Conservation (phyloP, 2,113 vertebrate genomes). For the Bothrops jararaca region DNA sequence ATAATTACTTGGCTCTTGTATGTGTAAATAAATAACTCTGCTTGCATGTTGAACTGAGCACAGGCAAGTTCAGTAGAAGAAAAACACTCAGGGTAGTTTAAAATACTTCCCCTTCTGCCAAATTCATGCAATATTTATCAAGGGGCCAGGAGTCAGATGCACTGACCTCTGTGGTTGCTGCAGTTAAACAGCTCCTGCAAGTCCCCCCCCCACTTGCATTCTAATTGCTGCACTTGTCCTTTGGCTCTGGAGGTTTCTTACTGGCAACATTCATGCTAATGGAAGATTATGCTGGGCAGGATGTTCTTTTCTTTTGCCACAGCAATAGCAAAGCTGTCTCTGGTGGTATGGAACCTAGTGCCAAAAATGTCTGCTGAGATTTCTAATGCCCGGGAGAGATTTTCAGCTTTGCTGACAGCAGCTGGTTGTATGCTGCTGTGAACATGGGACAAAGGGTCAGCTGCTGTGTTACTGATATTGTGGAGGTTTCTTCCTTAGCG, state of each 20-base stretch:
- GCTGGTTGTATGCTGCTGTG: background rate
- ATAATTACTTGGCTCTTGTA: conserved; percentile 67
- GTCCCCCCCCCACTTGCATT: conserved; percentile 71
- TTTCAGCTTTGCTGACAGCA: accelerated
- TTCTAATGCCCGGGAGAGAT: background rate
- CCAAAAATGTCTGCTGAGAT: background rate
- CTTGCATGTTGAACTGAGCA: conserved; percentile 62
- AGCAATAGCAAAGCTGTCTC: conserved; percentile 51
- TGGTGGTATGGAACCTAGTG: conserved; percentile 46
- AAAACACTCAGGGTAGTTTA: conserved; percentile 36
- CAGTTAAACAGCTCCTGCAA: conserved; percentile 82
- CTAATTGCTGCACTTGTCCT: conserved; percentile 82
- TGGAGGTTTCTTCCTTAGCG: accelerated
- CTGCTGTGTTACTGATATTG: background rate
- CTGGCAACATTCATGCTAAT: conserved; percentile 68
- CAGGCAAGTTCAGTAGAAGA: conserved; percentile 48
- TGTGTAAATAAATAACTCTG: conserved; percentile 73
- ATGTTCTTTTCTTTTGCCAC: conserved; percentile 38
- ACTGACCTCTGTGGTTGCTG: conserved; percentile 80
- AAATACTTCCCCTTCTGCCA: conserved; percentile 58
- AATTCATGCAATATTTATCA: conserved; percentile 87
- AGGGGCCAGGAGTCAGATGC: conserved; percentile 77
- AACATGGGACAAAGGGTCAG: background rate
- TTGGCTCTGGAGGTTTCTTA: conserved; percentile 76
- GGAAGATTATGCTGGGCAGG: conserved; percentile 62